Evolutionary conservation across 30 jellyfish, hydroid and myxozoan genomes (phyloP), one percentile per base, ranked within the genome.

Genomic region (Aurelia aurita complex sp. Pacific): DNA sequence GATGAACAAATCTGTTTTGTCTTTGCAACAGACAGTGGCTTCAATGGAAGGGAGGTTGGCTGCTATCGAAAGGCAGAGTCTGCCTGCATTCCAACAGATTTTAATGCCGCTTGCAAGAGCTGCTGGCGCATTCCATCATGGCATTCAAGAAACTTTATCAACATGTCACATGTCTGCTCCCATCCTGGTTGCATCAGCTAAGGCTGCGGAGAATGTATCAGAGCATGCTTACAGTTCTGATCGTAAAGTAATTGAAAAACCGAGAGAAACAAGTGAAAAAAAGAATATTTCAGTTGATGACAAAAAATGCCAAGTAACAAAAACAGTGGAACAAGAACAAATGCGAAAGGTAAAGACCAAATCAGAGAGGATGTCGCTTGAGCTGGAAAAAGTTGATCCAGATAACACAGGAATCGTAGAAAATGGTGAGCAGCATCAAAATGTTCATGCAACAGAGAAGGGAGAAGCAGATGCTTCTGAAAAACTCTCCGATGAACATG

Each of bases 21-120:
- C 57, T 10, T 81, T 92, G 60, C 33, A 88, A 61, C 51, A 51
- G 62, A 77, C 81, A 73, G 90, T 88, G 15, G 73, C 62, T 0
- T 55, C 50, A 16, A 52, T 92, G 74, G 94, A 86, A 69, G 53
- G 69, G 1, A 36, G 96, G 46, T 77, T 88, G n/a, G 73, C 53
- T 4, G 40, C 7, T 42, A 19, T 88, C 11, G 96, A 88, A 77
- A 36, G 64, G 69, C 76, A 55, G 32, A 78, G 84, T 33, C 19
- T 72, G 43, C 86, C 96, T 9, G 88, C 79, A 8, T 79, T 88
- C 23, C 81, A 54, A 35, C 34, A 85, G 67, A 55, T 77, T 43
- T 34, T 85, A 4, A 42, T 68, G 13, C 94, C 94, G 2, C 57
- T 85, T 13, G 88, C 78, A 10, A 59, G 60, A 11, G 94, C 94